Evolutionary conservation across 2,888 invertebrate genomes (phyloP).

Genomic region (Polyploca ridens): DNA sequence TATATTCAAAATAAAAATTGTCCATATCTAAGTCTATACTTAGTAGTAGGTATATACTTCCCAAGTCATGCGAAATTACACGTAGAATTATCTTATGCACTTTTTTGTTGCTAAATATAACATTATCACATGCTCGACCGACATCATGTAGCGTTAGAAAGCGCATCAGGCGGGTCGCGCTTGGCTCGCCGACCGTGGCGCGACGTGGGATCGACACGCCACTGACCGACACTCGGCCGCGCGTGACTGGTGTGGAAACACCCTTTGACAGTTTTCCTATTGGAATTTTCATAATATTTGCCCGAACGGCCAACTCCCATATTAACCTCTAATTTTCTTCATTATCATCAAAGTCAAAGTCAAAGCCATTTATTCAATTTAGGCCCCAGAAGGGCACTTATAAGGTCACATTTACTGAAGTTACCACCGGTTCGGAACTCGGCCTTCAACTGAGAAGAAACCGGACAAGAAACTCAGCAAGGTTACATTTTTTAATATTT

Average conservation of each 20-base stretch:
- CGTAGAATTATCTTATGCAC: conserved; percentile 27
- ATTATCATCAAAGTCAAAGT: too few species aligned
- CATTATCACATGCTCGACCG: conserved; percentile 42
- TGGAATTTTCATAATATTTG: conserved; percentile 19
- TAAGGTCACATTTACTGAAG: too few species aligned
- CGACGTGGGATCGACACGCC: conserved; percentile 65
- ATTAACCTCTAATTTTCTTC: conserved; percentile 23
- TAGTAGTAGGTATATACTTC: too few species aligned
- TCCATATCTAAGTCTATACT: too few species aligned
- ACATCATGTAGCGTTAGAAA: conserved; percentile 65
- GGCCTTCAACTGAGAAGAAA: too few species aligned
- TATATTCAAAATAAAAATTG: too few species aligned
- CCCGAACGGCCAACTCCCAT: conserved; percentile 21
- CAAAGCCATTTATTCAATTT: too few species aligned
- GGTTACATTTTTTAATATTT: too few species aligned
- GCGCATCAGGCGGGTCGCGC: conserved; percentile 67
- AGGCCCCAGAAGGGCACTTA: too few species aligned
- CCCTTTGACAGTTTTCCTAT: conserved; percentile 41
- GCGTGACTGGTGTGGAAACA: conserved; percentile 60
- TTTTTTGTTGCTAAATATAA: conserved; percentile 25
- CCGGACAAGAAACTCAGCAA: too few species aligned
- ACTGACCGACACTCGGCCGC: conserved; percentile 72
- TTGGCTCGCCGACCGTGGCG: conserved; percentile 66
- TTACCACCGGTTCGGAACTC: too few species aligned
- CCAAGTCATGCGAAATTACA: conserved; percentile 17